A percentile compares a stretch with the other conserved stretches of the same genome.
phyloP scores from a whole-genome alignment of 2,888 invertebrate genomes.

The Diaphora mendica region DNA sequence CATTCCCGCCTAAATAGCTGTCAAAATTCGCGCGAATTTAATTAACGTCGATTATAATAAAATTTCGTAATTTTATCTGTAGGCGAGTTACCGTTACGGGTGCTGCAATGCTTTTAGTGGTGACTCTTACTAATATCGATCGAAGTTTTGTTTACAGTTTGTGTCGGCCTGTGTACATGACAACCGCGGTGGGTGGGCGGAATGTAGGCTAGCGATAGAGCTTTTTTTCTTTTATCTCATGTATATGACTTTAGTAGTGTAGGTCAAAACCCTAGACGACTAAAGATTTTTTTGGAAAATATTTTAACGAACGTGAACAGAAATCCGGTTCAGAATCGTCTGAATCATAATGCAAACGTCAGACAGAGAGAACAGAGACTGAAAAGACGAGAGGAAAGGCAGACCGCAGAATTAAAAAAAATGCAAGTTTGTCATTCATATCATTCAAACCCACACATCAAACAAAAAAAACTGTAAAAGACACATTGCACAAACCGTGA shows the following conservation, averaged over 20 bases:
- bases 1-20: slow-evolving; percentile 73
- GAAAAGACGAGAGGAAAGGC: not conserved
- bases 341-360: not conserved
- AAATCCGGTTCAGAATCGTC: not conserved
- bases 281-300: not conserved
- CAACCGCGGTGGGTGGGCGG: slow-evolving; percentile 78
- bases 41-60: slow-evolving; percentile 25
- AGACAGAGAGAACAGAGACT: not conserved
- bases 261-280: slow-evolving; percentile 12
- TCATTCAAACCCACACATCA: not conserved
- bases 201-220: slow-evolving; percentile 58
- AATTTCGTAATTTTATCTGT: slow-evolving; percentile 37
- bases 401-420: too few species aligned
- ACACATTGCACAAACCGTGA: not conserved
- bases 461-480: not conserved
- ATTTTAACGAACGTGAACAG: not conserved
- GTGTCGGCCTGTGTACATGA: slow-evolving; percentile 82
- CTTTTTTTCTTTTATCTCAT: slow-evolving; percentile 29
- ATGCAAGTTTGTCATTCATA: not conserved
- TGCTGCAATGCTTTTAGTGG: slow-evolving; percentile 72
- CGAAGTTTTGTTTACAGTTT: slow-evolving; percentile 83
- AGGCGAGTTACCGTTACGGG: slow-evolving; percentile 63
- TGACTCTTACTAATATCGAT: slow-evolving; percentile 77
- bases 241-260: not conserved
- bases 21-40: slow-evolving; percentile 55